Conservation (phyloP, 2,888 invertebrate genomes). For the Agelastica alni region DNA sequence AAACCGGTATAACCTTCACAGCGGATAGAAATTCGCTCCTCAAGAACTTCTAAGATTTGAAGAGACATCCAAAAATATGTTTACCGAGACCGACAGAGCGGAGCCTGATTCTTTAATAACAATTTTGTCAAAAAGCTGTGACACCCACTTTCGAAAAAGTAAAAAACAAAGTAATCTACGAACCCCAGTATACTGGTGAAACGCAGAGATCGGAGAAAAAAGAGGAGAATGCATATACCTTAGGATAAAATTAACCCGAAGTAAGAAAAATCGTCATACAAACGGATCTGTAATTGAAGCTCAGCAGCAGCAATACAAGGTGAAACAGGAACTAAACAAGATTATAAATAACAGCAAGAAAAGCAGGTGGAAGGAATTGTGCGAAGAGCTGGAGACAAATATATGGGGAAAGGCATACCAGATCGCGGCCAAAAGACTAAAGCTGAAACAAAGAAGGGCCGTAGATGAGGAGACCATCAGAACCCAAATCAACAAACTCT, state of each 20-base stretch:
- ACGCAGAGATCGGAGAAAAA: not conserved
- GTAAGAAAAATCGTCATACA: not conserved
- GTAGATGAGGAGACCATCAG: not conserved
- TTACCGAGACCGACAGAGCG: not conserved
- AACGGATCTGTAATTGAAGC: not conserved
- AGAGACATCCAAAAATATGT: not conserved
- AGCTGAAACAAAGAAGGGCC: not conserved
- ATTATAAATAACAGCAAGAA: not conserved
- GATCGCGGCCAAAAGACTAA: not conserved
- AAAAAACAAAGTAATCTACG: not conserved
- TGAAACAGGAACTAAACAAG: not conserved
- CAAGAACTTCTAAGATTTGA: not conserved
- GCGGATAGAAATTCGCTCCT: not conserved
- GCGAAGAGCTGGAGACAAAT: not conserved
- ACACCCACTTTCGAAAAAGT: not conserved
- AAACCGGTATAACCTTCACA: no score
- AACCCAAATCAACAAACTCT: not conserved
- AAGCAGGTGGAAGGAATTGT: not conserved
- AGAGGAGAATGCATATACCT: not conserved
- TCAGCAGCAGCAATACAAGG: not conserved
- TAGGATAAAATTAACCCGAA: not conserved
- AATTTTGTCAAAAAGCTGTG: not conserved
- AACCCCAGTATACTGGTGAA: slow-evolving; percentile 5
- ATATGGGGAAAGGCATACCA: not conserved
- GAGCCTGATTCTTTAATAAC: not conserved